Evolutionary conservation across 1,140 invertebrate genomes (phyloP), one percentile per base, ranked within the genome.

Genomic region (Triops longicaudatus): DNA sequence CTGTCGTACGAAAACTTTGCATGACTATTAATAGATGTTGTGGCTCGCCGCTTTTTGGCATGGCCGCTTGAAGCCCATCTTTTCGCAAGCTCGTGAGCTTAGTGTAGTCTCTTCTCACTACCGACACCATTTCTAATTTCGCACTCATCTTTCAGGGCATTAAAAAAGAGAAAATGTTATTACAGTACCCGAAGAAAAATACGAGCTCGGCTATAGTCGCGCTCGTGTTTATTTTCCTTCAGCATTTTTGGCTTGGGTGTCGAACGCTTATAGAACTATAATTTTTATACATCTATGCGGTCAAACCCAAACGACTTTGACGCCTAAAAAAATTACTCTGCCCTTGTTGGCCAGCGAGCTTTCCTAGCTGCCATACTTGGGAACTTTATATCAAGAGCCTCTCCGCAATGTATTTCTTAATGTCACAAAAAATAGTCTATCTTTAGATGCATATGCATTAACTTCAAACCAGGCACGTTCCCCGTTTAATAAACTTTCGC

Each of bases 201-300:
- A 63, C 50, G 22, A 63, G 10, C 50, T 17, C 14, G n/a, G 17
- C 50, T 63, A 37, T 37, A 37, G 2, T 37, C 31, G 31, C 31
- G 31, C 22, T 63, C 50, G 7, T 63, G 50, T 63, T 63, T 63
- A 63, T 63, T 63, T 63, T 63, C 22, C 14, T 22, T 22, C 50
- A 63, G 22, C 50, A 63, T 63, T 63, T 63, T 63, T 63, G 50
- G 50, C 50, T 63, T 63, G 50, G 50, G 50, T 63, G 50, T 63
- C 50, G 50, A 22, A 63, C 50, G 50, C 50, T 14, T 63, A 63
- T 63, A 17, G 3, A 63, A 63, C 17, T 63, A 17, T 63, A 63
- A 63, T 63, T 63, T 63, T 22, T 63, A 63, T 63, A 63, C 50
- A 22, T 63, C 50, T 22, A 63, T n/a, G 50, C 22, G 50, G 50